Conservation (phyloP, 2,888 invertebrate species). For the Plusia festucae region DNA sequence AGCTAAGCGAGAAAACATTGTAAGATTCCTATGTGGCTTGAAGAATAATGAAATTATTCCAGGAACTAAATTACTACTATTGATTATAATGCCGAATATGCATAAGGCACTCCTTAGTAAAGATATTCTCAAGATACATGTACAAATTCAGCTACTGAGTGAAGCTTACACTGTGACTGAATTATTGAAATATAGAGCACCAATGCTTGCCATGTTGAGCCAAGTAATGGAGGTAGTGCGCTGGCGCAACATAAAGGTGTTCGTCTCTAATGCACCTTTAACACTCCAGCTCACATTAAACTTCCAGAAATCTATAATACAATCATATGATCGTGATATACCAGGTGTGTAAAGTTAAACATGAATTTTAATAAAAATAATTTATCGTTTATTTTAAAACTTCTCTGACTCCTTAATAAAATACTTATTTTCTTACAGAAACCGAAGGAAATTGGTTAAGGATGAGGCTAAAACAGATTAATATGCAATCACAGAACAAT, state of each 20-base stretch:
- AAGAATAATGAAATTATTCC: slow-evolving; percentile 70
- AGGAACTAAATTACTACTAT: slow-evolving; percentile 72
- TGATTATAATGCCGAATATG: slow-evolving; percentile 80
- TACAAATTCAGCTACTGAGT: slow-evolving; percentile 71
- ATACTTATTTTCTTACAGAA: slow-evolving; percentile 72
- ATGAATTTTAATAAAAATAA: background rate
- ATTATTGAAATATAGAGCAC: slow-evolving; percentile 75
- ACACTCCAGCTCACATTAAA: slow-evolving; percentile 72
- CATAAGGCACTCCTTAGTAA: slow-evolving; percentile 73
- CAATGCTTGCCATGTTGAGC: slow-evolving; percentile 80
- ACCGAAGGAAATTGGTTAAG: slow-evolving; percentile 80
- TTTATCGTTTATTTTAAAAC: too few relatives aligned
- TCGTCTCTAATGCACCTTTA: slow-evolving; percentile 63
- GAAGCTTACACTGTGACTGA: slow-evolving; percentile 70
- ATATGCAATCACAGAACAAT: slow-evolving; percentile 77
- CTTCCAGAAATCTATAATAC: slow-evolving; percentile 71
- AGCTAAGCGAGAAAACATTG: slow-evolving; percentile 68
- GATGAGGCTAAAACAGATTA: slow-evolving; percentile 66
- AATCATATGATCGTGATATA: slow-evolving; percentile 69
- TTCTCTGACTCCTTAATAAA: too few relatives aligned
- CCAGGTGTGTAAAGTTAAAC: slow-evolving; percentile 70
- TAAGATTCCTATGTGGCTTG: slow-evolving; percentile 73
- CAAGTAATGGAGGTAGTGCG: slow-evolving; percentile 78
- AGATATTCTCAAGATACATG: slow-evolving; percentile 66
- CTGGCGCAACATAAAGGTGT: slow-evolving; percentile 75